Conservation (phyloP, 2,888 invertebrate species). For the Apoda limacodes region DNA sequence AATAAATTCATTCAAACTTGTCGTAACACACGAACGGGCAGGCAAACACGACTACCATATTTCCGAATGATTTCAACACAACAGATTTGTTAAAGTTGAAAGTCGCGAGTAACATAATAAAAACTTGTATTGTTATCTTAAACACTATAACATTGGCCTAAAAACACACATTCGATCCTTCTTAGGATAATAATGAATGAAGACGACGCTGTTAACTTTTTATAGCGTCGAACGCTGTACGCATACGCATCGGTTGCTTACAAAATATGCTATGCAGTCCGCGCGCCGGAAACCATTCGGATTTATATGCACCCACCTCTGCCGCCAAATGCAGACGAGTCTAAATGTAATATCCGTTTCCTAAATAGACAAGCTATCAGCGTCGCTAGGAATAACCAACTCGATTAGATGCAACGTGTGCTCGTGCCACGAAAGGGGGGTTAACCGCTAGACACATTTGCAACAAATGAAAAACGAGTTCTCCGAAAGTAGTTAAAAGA, state of each 20-base stretch:
- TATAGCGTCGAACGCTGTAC: constrained; percentile 44
- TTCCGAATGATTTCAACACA: too few relatives aligned
- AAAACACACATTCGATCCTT: constrained; percentile 45
- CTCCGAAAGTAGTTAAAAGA: too few relatives aligned
- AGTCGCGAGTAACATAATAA: too few relatives aligned
- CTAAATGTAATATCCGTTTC: constrained; percentile 70
- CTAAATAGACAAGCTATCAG: constrained; percentile 68
- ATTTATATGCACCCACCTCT: constrained; percentile 62
- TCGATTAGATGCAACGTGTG: constrained; percentile 48
- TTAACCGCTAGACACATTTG: constrained; percentile 10
- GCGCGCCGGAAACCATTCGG: constrained; percentile 57
- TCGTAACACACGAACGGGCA: too few relatives aligned
- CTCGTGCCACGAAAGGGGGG: constrained; percentile 28
- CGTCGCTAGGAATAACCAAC: constrained; percentile 64
- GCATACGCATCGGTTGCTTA: constrained; percentile 51
- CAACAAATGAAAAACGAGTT: background rate
- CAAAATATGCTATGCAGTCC: constrained; percentile 63
- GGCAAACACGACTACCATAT: too few relatives aligned
- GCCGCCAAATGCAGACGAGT: constrained; percentile 65
- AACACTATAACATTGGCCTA: constrained; percentile 29
- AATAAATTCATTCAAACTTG: too few relatives aligned
- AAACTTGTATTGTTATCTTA: too few relatives aligned
- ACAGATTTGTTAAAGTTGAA: too few relatives aligned
- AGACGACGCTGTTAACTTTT: constrained; percentile 53
- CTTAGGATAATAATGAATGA: constrained; percentile 33